Evolutionary conservation across 2,797 vertebrate species (phyloP).

Genomic region (Salmo trutta): DNA sequence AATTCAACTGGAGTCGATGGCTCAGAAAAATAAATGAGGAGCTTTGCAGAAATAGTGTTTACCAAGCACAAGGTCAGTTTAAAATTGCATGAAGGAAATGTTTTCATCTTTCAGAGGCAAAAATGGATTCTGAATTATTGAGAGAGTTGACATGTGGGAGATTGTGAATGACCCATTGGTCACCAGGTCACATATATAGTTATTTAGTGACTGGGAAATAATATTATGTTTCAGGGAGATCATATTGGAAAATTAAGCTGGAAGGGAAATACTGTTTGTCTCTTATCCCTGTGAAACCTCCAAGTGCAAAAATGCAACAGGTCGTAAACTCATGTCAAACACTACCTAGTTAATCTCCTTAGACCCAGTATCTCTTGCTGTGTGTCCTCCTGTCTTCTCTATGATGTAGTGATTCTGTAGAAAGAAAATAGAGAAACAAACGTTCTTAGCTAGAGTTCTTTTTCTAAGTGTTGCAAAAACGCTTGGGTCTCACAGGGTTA

Average conservation of each 20-base stretch:
- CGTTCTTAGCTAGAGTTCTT: no score
- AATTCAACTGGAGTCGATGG: not conserved
- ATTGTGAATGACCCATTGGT: conserved; percentile 55
- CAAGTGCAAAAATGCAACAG: no score
- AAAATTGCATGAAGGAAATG: conserved; percentile 37
- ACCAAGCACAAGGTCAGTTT: conserved; percentile 41
- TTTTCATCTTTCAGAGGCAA: conserved; percentile 40
- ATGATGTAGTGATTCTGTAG: no score
- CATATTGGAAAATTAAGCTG: conserved; percentile 44
- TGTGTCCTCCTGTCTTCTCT: no score
- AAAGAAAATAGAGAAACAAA: no score
- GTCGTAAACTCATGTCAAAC: no score
- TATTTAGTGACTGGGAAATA: conserved; percentile 54
- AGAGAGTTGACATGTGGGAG: conserved; percentile 31
- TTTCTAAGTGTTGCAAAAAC: no score
- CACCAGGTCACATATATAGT: conserved; percentile 52
- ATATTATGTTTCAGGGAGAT: conserved; percentile 49
- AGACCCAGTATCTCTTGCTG: no score
- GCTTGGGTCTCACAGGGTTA: no score
- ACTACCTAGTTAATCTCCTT: no score
- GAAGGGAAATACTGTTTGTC: conserved; percentile 35
- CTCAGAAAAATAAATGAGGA: conserved; percentile 15
- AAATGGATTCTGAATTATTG: conserved; percentile 49
- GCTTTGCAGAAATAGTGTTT: conserved; percentile 28
- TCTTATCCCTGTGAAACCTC: no score